Evolutionary conservation across 2,113 vertebrate genomes (phyloP), one percentile per base, ranked within the genome.

Genomic region (Amblyornis subalaris): DNA sequence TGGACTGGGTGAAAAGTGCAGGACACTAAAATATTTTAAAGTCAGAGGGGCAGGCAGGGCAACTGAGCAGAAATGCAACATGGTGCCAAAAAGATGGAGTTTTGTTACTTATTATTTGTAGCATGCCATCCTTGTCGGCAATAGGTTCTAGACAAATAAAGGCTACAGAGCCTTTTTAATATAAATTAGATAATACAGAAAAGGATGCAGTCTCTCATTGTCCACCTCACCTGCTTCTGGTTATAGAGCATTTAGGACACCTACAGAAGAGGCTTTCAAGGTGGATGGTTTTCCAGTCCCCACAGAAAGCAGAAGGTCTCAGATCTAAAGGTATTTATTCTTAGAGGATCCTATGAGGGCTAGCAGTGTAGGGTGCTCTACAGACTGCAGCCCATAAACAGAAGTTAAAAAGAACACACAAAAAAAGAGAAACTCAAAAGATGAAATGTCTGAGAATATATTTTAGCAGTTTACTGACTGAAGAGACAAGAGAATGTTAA

Each of bases 1-100:
- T 66, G 89, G 67, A 67, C 88, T 90, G 67, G 88, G 93, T 97
- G 95, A 96, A 95, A 95, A 96, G 89, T 91, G 88, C 94, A 97
- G 88, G 85, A 95, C 91, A 94, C 74, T 48, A 93, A 96, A 96
- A 94, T 94, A 94, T 91, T 95, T 88, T 95, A 33, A 91, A 96
- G 95, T 90, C 91, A 91, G 51, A 95, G 67, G 51, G 71, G 71
- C 75, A 77, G 82, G 81, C 85, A 91, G 81, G 78, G 85, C 89
- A 89, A 83, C 78, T 70, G 48, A 85, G 64, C 64, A 95, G 91
- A 93, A 95, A 84, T 36, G 76, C 83, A 96, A 77, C 79, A 81
- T 55, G 55, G 86, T 90, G 61, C 85, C 90, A 95, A 89, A 94
- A 91, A 89, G 67, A 76, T 0, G 0, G 77, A 94, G 47, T 85